These are phyloP conservation scores for Heteromormyrus szaboi DNA, from an alignment of 2,797 vertebrate species.

Conservation along the genomic window DNA sequence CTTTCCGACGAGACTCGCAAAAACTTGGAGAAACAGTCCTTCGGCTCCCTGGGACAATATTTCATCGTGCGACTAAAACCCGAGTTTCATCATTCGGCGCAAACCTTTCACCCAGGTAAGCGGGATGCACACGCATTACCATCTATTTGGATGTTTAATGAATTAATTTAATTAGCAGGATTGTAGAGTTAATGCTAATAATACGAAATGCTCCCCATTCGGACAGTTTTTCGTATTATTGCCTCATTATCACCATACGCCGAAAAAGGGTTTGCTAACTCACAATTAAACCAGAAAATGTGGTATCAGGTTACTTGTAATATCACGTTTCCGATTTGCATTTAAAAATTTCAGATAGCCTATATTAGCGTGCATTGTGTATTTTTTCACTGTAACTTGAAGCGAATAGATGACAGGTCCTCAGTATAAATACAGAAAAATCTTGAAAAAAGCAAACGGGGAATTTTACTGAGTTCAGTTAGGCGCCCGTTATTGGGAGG, in stretches of 20 bases:
- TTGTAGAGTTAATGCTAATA: background rate
- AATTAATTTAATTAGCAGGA: background rate
- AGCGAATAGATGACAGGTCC: background rate
- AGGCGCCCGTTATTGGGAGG: background rate
- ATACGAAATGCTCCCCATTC: background rate
- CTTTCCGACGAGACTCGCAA: constrained; percentile 93
- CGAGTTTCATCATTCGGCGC: constrained; percentile 60
- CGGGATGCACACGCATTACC: background rate
- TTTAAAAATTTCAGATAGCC: background rate
- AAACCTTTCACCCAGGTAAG: constrained; percentile 90
- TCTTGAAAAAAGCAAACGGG: background rate
- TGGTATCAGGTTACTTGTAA: background rate
- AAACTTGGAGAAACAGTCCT: constrained; percentile 92
- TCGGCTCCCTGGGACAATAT: constrained; percentile 82
- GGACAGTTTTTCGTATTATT: background rate
- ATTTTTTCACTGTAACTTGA: background rate
- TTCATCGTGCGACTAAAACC: constrained; percentile 50
- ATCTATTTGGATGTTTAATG: background rate
- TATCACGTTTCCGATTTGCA: background rate
- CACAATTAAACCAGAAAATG: background rate
- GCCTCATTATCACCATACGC: background rate
- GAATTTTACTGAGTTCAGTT: background rate
- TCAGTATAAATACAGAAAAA: background rate
- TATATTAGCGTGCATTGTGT: background rate
- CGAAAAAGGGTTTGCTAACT: background rate